Evolutionary conservation across 37 sponge, comb jelly and placozoan genomes (phyloP).

Genomic region (Hormiphora californensis): DNA sequence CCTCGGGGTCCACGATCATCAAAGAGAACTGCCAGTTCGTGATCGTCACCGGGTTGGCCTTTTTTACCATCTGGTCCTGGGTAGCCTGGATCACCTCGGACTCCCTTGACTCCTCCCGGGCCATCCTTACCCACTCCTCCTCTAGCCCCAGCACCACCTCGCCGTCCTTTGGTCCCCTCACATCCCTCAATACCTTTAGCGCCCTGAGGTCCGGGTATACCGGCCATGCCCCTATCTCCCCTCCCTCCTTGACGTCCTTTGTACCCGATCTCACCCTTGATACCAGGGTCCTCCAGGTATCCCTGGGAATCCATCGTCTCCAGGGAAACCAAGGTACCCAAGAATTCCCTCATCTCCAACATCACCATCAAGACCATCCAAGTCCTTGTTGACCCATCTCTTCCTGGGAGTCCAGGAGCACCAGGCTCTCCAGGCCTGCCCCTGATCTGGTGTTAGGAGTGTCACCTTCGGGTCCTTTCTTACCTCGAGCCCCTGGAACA

Average conservation of each 20-base stretch:
- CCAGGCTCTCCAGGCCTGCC: too few species aligned
- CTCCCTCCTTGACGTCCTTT: too few species aligned
- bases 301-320: constrained; percentile 49
- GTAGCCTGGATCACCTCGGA: too few species aligned
- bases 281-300: too few species aligned
- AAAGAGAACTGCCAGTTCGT: too few species aligned
- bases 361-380: not conserved
- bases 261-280: not conserved
- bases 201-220: not conserved
- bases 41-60: not conserved
- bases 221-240: too few species aligned
- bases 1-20: too few species aligned
- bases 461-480: too few species aligned
- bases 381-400: too few species aligned
- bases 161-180: not conserved
- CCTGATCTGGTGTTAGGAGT: too few species aligned
- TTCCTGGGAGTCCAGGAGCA: too few species aligned
- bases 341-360: not conserved
- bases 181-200: constrained; percentile 3
- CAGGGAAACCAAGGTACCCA: not conserved
- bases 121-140: not conserved
- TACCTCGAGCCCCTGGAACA: too few species aligned
- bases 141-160: not conserved
- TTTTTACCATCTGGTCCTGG: not conserved
- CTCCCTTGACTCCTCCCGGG: not conserved